Percentiles rank a stretch among this genome's conserved stretches.
Evolutionary conservation across 1,140 invertebrate genomes (phyloP).

Genomic region (Penaeus chinensis): DNA sequence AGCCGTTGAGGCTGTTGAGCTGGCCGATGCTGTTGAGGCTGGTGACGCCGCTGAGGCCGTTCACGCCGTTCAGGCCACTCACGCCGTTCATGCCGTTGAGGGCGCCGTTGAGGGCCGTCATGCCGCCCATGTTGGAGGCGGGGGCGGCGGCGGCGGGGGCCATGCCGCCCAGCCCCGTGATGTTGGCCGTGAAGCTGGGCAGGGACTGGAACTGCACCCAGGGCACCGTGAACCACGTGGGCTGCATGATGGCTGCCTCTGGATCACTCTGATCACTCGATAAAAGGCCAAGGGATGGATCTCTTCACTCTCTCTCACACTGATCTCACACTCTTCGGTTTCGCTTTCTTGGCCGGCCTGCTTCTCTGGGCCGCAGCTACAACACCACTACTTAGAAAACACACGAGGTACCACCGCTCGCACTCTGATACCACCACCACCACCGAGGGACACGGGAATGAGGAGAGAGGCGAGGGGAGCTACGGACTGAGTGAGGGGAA

Average conservation of each 20-base stretch:
- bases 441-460: too few relatives aligned
- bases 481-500: too few relatives aligned
- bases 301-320: neutral
- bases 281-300: neutral
- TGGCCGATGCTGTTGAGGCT: slow-evolving; percentile 22
- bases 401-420: too few relatives aligned
- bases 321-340: neutral
- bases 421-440: too few relatives aligned
- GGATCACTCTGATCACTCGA: neutral
- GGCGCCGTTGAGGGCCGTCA: slow-evolving; percentile 20
- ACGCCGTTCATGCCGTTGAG: slow-evolving; percentile 26
- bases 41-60: slow-evolving; percentile 29
- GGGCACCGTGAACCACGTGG: slow-evolving; percentile 42
- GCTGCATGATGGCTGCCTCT: slow-evolving; percentile 28
- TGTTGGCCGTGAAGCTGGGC: slow-evolving; percentile 19
- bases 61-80: slow-evolving; percentile 6
- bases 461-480: too few relatives aligned
- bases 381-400: too few relatives aligned
- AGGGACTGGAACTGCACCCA: slow-evolving; percentile 50
- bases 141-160: slow-evolving; percentile 11
- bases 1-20: slow-evolving; percentile 14
- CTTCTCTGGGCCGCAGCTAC: too few relatives aligned
- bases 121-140: slow-evolving; percentile 14
- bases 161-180: slow-evolving; percentile 26
- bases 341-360: too few relatives aligned